These are phyloP conservation scores for Stomatorhinus walkeri DNA, from an alignment of 2,797 vertebrate species.

Conservation along the genomic window DNA sequence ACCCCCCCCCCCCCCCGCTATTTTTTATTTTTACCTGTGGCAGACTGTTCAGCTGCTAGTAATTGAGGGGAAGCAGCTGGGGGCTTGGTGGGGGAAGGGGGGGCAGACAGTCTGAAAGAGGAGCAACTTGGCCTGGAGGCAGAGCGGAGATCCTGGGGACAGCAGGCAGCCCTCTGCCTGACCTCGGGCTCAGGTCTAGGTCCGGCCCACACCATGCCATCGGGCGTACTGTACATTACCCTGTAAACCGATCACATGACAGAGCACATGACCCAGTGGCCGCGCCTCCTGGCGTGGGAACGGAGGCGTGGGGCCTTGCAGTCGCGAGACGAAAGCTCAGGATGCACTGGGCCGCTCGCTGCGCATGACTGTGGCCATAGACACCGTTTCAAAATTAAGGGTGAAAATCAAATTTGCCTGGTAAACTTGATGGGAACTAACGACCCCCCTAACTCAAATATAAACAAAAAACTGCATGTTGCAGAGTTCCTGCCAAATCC, in stretches of 20 bases:
- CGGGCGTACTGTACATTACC: neutral
- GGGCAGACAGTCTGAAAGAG: neutral
- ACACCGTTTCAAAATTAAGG: neutral
- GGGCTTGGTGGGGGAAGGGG: neutral
- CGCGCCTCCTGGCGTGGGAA: neutral
- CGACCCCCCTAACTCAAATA: neutral
- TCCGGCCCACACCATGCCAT: neutral
- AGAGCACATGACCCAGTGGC: neutral
- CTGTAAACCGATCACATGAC: neutral
- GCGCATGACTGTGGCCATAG: neutral
- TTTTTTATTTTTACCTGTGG: constrained; percentile 5
- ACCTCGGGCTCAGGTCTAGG: neutral
- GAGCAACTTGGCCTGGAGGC: neutral
- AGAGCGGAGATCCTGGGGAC: neutral
- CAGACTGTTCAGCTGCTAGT: neutral
- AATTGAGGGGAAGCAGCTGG: constrained; percentile 9
- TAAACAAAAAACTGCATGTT: neutral
- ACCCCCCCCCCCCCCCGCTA: neutral
- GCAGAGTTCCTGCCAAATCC: neutral
- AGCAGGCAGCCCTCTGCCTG: neutral
- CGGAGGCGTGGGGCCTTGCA: neutral
- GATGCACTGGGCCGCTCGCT: neutral
- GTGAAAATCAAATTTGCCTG: neutral
- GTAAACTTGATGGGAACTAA: neutral
- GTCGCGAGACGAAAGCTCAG: neutral